Percentiles rank a stretch among this genome's conserved stretches.
These are phyloP conservation scores for Sepiola atlantica DNA, from an alignment of 2,888 invertebrate species.

Conservation along the genomic window DNA sequence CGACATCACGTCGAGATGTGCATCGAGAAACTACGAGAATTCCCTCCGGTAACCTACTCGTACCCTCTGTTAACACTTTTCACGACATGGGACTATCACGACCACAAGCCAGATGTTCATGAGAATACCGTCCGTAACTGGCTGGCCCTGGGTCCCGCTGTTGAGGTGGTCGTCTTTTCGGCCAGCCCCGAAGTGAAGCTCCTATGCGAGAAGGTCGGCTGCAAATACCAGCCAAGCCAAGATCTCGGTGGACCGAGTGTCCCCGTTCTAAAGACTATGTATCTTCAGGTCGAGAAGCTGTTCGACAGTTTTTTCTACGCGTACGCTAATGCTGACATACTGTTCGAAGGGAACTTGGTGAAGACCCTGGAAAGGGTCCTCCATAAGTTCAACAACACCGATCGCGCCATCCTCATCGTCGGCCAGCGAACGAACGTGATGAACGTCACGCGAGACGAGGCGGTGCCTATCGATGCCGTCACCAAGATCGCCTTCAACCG, in stretches of 20 bases:
- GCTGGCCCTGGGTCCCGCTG: conserved; percentile 58
- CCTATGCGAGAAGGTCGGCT: conserved; percentile 57
- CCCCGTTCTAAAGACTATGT: conserved; percentile 67
- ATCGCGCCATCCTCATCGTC: conserved; percentile 55
- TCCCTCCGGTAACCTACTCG: not conserved
- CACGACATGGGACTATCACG: conserved; percentile 60
- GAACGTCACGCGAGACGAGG: conserved; percentile 58
- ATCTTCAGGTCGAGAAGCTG: conserved; percentile 57
- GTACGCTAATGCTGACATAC: conserved; percentile 66
- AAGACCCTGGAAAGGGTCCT: conserved; percentile 55
- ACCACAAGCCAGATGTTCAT: conserved; percentile 58
- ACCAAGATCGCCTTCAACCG: conserved; percentile 54
- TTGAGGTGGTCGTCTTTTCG: conserved; percentile 61
- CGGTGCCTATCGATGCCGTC: conserved; percentile 54
- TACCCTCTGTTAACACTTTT: conserved; percentile 59
- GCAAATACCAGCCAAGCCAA: conserved; percentile 58
- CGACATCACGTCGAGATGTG: conserved; percentile 32
- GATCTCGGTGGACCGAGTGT: conserved; percentile 52
- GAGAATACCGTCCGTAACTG: conserved; percentile 63
- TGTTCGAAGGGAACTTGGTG: conserved; percentile 60
- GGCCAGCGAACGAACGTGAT: conserved; percentile 61
- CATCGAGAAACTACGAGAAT: not conserved
- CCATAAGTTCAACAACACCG: conserved; percentile 46
- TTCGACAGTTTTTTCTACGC: conserved; percentile 63
- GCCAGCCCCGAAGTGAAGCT: conserved; percentile 52